Percentiles rank a stretch among this genome's conserved stretches.
These are phyloP conservation scores for Ailuropoda melanoleuca DNA, from an alignment of 2,113 vertebrate genomes.

Conservation along the genomic window DNA sequence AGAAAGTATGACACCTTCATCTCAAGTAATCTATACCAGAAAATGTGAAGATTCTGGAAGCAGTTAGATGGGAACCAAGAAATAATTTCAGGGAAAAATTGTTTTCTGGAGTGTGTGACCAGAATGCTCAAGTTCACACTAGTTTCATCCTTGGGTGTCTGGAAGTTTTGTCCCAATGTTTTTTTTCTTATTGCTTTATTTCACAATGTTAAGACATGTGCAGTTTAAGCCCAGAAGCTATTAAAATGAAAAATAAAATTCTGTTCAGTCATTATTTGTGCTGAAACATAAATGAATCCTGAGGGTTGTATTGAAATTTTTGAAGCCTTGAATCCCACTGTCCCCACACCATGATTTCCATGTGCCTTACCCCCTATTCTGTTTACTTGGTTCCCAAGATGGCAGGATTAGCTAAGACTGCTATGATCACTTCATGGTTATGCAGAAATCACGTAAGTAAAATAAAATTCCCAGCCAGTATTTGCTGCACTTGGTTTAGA, in stretches of 20 bases:
- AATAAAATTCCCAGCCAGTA: not conserved
- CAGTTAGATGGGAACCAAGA: not conserved
- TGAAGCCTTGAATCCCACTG: not conserved
- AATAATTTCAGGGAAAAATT: conserved; percentile 50
- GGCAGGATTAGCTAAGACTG: not conserved
- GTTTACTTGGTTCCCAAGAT: not conserved
- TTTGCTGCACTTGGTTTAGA: not conserved
- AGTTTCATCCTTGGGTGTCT: not conserved
- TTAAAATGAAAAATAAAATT: conserved; percentile 29
- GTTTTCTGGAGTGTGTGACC: not conserved
- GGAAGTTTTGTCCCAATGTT: not conserved
- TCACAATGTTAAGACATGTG: not conserved
- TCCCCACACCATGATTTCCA: not conserved
- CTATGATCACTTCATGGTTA: not conserved
- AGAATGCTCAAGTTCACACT: not conserved
- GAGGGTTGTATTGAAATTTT: not conserved
- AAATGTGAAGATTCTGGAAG: conserved; percentile 41
- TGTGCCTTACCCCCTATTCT: not conserved
- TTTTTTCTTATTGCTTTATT: not conserved
- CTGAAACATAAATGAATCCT: not conserved
- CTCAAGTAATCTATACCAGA: conserved; percentile 41
- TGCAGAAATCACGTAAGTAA: not conserved
- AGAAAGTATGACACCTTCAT: conserved; percentile 14
- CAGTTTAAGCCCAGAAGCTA: not conserved
- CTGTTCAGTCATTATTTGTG: not conserved